Evolutionary conservation across 2,797 vertebrate genomes (phyloP), one percentile per base, ranked within the genome.

Genomic region (Pogonophryne albipinna): DNA sequence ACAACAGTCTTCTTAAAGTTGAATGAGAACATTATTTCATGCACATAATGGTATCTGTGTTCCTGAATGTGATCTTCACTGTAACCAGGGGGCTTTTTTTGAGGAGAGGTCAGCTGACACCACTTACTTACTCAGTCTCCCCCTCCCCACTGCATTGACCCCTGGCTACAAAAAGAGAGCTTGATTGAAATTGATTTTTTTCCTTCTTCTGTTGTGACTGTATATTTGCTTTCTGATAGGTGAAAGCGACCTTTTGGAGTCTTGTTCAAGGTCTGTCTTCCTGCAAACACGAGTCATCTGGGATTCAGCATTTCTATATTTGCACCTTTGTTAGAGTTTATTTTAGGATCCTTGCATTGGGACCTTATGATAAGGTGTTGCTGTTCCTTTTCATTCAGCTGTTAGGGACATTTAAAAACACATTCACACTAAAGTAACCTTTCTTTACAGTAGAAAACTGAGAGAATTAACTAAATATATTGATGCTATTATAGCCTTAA

Each of bases 201-300:
- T 56, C 42, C 6, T 13, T 4, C 59, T 73, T 46, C 53, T n/a
- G 34, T 38, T 27, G 19, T 65, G 46, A 58, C 52, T 60, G 16
- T 58, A 13, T 73, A 55, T 91, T 86, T 88, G 52, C 72, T 73
- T 60, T 83, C 38, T 70, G 73, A 76, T 58, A 4, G 11, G 27
- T 13, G 4, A 64, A 72, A 66, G 49, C 77, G 82, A 80, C 84
- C 85, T 77, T 87, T 86, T 87, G 79, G 80, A 90, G 55, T 72
- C 51, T 70, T 57, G 63, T 44, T 63, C 44, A 38, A 63, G 51
- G 49, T 62, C 69, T 10, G 17, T n/a, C 4, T 10, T 51, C 70
- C 20, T 72, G 60, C 49, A 85, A 83, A 76, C 49, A 74, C 42
- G 57, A 68, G 44, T 76, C 44, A 20, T 23, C 3, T 72, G 53